Evolutionary conservation across 2,797 vertebrate species (phyloP), one percentile per base, ranked within the genome.

Genomic region (Enoplosus armatus): DNA sequence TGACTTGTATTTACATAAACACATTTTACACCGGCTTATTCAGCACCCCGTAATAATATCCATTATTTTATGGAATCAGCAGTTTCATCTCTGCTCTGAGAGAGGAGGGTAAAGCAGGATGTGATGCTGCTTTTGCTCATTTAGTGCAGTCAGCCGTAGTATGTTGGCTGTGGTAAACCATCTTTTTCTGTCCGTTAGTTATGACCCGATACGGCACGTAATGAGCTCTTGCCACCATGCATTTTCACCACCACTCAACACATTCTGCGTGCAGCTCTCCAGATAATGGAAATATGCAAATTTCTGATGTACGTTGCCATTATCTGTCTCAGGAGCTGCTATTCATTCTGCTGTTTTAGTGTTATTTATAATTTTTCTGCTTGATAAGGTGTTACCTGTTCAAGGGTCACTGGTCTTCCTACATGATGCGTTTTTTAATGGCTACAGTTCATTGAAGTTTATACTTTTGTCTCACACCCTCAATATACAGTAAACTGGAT

Each of bases 1-100:
- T 54, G 73, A 74, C 60, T 59, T 71, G 55, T 75, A 87, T 86
- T 90, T 74, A 73, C 83, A 92, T 94, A 92, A 89, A 85, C 87
- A 93, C 89, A 91, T 94, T 93, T 87, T 87, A 55, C 75, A 89
- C 59, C 51, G 24, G 83, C 92, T 93, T 91, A 93, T 93, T 93
- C 76, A 90, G 89, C 90, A 78, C 76, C 76, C 86, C 79, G 56
- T 78, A 91, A 78, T 91, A 92, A 79, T 86, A 87, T 90, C 87
- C 85, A 87, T 87, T 61, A 89, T 91, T 87, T 90, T 54, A 70
- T 86, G 82, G 84, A 90, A 83, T 94, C 92, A 92, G 90, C 88
- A 80, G 47, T 89, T 92, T 80, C 82, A 74, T 77, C 69, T 27
- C 18, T 22, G 55, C 76, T 64, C 18, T 53, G 33, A 83, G 56